Percentiles rank a stretch among this genome's conserved stretches.
Conservation (phyloP, 2,888 invertebrate genomes). For the Drosophila koepferae region DNA sequence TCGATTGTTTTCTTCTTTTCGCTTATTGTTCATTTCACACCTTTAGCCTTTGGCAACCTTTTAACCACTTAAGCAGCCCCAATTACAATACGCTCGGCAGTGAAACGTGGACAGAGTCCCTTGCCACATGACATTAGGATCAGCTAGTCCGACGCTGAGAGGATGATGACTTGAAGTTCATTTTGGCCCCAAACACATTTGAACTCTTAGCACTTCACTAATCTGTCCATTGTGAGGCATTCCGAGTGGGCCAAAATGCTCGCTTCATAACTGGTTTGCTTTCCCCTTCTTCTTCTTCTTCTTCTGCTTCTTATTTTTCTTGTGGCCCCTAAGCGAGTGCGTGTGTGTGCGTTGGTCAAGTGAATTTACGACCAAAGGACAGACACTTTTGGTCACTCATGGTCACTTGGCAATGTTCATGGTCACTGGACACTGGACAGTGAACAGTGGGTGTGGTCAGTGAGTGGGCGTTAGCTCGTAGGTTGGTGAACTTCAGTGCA, state of each 20-base stretch:
- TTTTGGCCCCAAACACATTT: conserved; percentile 59
- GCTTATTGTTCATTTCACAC: conserved; percentile 18
- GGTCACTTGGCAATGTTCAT: conserved; percentile 69
- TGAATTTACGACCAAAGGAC: conserved; percentile 72
- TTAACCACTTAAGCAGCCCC: conserved; percentile 36
- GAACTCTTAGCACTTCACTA: conserved; percentile 79
- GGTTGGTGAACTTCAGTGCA: conserved; percentile 68
- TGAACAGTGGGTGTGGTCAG: not conserved
- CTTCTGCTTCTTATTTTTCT: conserved; percentile 9
- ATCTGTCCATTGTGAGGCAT: conserved; percentile 78
- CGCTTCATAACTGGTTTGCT: conserved; percentile 65
- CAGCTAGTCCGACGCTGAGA: conserved; percentile 20
- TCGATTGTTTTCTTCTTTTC: conserved; percentile 3
- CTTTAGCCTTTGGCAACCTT: conserved; percentile 18
- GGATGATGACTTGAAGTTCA: conserved; percentile 6
- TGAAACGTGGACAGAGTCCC: not conserved
- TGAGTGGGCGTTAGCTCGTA: conserved; percentile 19
- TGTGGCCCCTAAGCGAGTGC: conserved; percentile 17
- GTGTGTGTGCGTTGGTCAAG: conserved; percentile 37
- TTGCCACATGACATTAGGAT: conserved; percentile 43
- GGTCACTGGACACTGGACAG: conserved; percentile 45
- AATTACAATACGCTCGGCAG: conserved; percentile 35
- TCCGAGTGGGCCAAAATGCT: conserved; percentile 41
- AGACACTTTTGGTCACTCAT: conserved; percentile 74
- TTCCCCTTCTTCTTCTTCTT: not conserved